A percentile compares a stretch with the other conserved stretches of the same genome.
Conservation (phyloP, 2,888 invertebrate genomes). For the Lamproptera curius region DNA sequence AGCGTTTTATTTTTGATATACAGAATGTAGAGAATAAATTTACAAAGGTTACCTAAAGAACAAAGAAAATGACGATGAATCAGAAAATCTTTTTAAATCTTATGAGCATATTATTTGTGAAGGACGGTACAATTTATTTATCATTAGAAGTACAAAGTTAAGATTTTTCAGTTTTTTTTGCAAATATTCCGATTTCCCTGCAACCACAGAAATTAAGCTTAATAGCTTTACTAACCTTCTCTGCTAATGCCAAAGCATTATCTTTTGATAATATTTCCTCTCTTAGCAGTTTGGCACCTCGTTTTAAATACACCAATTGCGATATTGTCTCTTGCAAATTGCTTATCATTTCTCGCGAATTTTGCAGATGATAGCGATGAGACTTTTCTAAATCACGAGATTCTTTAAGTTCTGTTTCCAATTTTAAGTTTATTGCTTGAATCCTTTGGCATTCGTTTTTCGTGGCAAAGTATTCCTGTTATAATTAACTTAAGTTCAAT, state of each 20-base stretch:
- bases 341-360: conserved; percentile 65
- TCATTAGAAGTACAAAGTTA: too few relatives aligned
- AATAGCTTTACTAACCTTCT: conserved; percentile 56
- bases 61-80: too few relatives aligned
- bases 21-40: too few relatives aligned
- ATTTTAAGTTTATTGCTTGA: conserved; percentile 49
- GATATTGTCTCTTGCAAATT: conserved; percentile 68
- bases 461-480: conserved; percentile 50
- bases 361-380: conserved; percentile 60
- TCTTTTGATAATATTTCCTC: conserved; percentile 53
- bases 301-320: conserved; percentile 61
- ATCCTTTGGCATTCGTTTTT: conserved; percentile 54
- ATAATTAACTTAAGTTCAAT: conserved; percentile 7
- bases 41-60: too few relatives aligned
- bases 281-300: conserved; percentile 56
- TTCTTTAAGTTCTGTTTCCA: conserved; percentile 58
- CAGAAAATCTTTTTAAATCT: too few relatives aligned
- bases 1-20: too few relatives aligned
- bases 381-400: conserved; percentile 62
- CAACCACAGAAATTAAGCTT: too few relatives aligned
- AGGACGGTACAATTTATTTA: too few relatives aligned
- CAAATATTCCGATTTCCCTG: too few relatives aligned
- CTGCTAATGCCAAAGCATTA: conserved; percentile 37
- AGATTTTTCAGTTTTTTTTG: too few relatives aligned
- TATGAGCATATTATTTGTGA: too few relatives aligned